phyloP scores from a whole-genome alignment of 1,140 invertebrate genomes.

The Watersipora subatra region DNA sequence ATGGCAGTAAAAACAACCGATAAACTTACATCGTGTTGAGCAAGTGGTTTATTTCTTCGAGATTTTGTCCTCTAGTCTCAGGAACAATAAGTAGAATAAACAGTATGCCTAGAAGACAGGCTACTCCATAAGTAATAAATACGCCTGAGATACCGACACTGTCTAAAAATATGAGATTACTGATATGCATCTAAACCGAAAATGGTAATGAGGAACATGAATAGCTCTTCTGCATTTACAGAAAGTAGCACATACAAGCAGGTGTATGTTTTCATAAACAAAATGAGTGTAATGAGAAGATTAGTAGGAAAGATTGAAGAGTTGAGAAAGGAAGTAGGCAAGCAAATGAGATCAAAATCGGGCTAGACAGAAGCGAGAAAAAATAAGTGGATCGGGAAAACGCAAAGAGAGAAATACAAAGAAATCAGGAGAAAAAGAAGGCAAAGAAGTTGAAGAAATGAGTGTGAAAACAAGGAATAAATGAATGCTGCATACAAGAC shows the following conservation, averaged over 20 bases:
- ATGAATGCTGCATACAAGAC: too few relatives aligned
- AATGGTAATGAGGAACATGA: constrained; percentile 4
- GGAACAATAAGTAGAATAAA: constrained; percentile 20
- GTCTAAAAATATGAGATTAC: too few relatives aligned
- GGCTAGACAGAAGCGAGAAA: not conserved
- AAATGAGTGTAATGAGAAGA: not conserved
- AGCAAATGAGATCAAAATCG: not conserved
- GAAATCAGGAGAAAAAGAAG: not conserved
- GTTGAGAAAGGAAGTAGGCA: not conserved
- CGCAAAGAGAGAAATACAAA: not conserved
- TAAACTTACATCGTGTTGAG: constrained; percentile 20
- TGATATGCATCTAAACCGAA: too few relatives aligned
- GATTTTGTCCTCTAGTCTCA: constrained; percentile 20
- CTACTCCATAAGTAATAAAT: constrained; percentile 18
- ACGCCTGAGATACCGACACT: constrained; percentile 17
- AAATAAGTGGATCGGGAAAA: not conserved
- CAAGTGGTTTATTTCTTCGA: constrained; percentile 22
- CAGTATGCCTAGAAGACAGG: constrained; percentile 15
- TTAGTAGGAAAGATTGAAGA: not conserved
- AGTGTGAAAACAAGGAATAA: too few relatives aligned
- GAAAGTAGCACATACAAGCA: not conserved
- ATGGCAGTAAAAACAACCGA: too few relatives aligned
- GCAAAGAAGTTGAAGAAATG: not conserved
- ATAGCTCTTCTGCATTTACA: not conserved
- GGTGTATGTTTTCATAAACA: not conserved